Evolutionary conservation across 2,888 invertebrate genomes (phyloP).

Genomic region (Amphipyra tragopoginis): DNA sequence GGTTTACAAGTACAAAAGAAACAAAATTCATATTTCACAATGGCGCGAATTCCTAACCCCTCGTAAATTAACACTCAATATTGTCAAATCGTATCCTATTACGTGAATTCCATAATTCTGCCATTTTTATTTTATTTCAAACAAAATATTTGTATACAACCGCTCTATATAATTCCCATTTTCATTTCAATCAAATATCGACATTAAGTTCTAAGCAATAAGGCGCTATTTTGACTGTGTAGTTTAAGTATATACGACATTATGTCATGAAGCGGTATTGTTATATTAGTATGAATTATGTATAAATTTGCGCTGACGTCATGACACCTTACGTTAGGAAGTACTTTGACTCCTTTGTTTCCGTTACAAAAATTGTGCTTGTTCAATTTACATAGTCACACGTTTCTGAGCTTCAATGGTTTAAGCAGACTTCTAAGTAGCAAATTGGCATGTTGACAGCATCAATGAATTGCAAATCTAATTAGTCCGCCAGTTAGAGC

Average conservation of each 20-base stretch:
- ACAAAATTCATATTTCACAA: constrained; percentile 34
- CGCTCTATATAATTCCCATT: background rate
- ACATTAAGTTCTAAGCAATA: background rate
- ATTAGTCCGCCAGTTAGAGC: no score
- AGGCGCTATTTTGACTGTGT: background rate
- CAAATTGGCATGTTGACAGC: no score
- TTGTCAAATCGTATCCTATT: constrained; percentile 57
- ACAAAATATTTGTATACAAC: constrained; percentile 8
- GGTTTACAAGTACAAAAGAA: constrained; percentile 1
- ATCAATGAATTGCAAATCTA: no score
- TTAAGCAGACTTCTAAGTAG: no score
- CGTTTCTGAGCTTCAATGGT: no score
- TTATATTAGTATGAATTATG: constrained; percentile 22
- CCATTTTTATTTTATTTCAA: constrained; percentile 41
- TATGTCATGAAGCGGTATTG: background rate
- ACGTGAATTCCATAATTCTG: constrained; percentile 63
- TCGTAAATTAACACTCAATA: constrained; percentile 40
- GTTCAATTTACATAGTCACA: no score
- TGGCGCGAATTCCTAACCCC: constrained; percentile 38
- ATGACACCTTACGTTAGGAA: constrained; percentile 10
- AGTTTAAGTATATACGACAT: background rate
- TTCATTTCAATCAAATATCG: background rate
- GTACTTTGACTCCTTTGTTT: constrained; percentile 11
- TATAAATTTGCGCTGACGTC: constrained; percentile 25
- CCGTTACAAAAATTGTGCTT: constrained; percentile 12